A percentile compares a stretch with the other conserved stretches of the same genome.
Evolutionary conservation across 2,797 vertebrate genomes (phyloP).

Genomic region (Ficedula albicollis): DNA sequence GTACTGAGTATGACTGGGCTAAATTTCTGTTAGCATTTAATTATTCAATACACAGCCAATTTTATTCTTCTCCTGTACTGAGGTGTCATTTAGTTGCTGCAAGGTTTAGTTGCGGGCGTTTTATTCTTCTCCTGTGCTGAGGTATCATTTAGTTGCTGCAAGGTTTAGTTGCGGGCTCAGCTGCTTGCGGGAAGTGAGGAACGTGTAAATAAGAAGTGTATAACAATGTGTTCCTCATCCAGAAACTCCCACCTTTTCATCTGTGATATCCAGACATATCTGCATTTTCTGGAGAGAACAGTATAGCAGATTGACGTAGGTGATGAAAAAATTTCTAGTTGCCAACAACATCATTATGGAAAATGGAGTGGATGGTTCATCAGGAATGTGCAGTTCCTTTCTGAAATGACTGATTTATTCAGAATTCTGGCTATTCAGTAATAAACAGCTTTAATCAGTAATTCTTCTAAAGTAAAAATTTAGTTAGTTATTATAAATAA

Average conservation of each 20-base stretch:
- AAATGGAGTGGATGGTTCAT: background rate
- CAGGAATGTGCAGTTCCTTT: background rate
- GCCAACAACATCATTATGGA: background rate
- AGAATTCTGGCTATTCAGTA: background rate
- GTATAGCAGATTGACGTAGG: background rate
- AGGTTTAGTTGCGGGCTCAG: background rate
- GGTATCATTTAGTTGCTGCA: background rate
- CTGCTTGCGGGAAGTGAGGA: background rate
- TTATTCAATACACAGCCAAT: background rate
- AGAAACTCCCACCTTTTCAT: conserved; percentile 36
- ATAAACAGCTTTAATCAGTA: background rate
- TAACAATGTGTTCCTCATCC: background rate
- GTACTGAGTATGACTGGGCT: background rate
- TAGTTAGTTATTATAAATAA: background rate
- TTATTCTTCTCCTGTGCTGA: background rate
- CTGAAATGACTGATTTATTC: background rate
- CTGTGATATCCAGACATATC: conserved; percentile 1
- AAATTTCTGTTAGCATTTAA: background rate
- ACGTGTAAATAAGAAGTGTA: background rate
- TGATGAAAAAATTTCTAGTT: background rate
- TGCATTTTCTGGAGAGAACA: background rate
- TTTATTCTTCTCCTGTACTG: no score
- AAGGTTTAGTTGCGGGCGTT: no score
- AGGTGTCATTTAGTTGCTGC: no score
- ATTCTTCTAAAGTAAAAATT: background rate